Percentiles rank a stretch among this genome's conserved stretches.
phyloP scores from a whole-genome alignment of 2,888 invertebrate genomes.

The Acrobasis consociella region DNA sequence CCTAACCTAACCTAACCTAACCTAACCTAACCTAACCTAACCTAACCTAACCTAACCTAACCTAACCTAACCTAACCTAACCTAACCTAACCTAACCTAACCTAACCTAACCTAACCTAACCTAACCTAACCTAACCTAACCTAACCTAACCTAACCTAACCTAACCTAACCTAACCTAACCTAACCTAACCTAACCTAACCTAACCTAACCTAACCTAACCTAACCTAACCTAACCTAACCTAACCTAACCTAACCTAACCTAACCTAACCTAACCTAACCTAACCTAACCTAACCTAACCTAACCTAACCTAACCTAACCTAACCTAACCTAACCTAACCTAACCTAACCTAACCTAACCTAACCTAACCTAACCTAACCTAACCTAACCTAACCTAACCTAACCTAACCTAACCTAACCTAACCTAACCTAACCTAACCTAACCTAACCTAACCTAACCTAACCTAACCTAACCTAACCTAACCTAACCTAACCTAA shows the following conservation, averaged over 20 bases:
- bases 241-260: slow-evolving; percentile 27
- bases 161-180: slow-evolving; percentile 29
- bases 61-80: slow-evolving; percentile 33
- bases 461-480: slow-evolving; percentile 32
- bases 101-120: slow-evolving; percentile 30
- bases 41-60: slow-evolving; percentile 29
- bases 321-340: slow-evolving; percentile 33
- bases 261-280: slow-evolving; percentile 27
- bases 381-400: slow-evolving; percentile 36
- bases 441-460: slow-evolving; percentile 32
- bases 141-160: slow-evolving; percentile 27
- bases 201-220: slow-evolving; percentile 36
- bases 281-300: slow-evolving; percentile 28
- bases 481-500: slow-evolving; percentile 32
- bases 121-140: slow-evolving; percentile 29
- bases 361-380: slow-evolving; percentile 36
- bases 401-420: slow-evolving; percentile 35
- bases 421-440: slow-evolving; percentile 30
- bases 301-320: slow-evolving; percentile 32
- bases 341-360: slow-evolving; percentile 35
- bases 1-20: slow-evolving; percentile 30
- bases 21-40: slow-evolving; percentile 32
- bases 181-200: slow-evolving; percentile 26
- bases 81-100: slow-evolving; percentile 33
- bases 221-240: slow-evolving; percentile 34